Evolutionary conservation across 2,888 invertebrate species (phyloP).

Genomic region (Euphydryas editha): DNA sequence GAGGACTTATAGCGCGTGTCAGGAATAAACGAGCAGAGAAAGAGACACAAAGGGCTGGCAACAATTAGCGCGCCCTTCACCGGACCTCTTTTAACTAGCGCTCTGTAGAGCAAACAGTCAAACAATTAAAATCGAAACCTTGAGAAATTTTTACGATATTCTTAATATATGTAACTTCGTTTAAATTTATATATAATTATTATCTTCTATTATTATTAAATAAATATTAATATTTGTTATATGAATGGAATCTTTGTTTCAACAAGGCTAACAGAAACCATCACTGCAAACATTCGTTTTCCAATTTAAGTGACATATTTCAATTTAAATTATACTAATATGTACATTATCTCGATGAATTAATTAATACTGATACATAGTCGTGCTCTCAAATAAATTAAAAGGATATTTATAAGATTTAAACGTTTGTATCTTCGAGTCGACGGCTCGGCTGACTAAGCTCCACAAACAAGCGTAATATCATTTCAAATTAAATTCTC

Average conservation of each 20-base stretch:
- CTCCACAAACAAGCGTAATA: slow-evolving; percentile 11
- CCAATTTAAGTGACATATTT: slow-evolving; percentile 3
- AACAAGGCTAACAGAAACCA: no score
- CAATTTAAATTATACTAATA: slow-evolving; percentile 10
- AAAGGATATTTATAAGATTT: slow-evolving; percentile 18
- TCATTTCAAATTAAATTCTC: slow-evolving; percentile 43
- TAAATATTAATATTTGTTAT: no score
- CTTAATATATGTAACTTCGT: neutral
- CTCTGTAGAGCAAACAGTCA: neutral
- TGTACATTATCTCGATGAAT: neutral
- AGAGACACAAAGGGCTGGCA: slow-evolving; percentile 10
- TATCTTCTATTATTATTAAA: no score
- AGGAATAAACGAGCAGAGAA: neutral
- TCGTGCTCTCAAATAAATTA: slow-evolving; percentile 8
- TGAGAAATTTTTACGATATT: neutral
- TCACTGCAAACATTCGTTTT: neutral
- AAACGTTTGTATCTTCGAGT: slow-evolving; percentile 18
- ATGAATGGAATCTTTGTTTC: no score
- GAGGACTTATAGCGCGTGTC: slow-evolving; percentile 7
- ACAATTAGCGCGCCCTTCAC: slow-evolving; percentile 9
- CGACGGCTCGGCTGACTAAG: neutral
- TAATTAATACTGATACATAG: slow-evolving; percentile 13
- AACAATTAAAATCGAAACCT: slow-evolving; percentile 8
- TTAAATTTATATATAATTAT: no score
- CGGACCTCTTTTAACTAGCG: slow-evolving; percentile 14